Conservation (phyloP, 2,797 vertebrate species). For the Capromys pilorides region DNA sequence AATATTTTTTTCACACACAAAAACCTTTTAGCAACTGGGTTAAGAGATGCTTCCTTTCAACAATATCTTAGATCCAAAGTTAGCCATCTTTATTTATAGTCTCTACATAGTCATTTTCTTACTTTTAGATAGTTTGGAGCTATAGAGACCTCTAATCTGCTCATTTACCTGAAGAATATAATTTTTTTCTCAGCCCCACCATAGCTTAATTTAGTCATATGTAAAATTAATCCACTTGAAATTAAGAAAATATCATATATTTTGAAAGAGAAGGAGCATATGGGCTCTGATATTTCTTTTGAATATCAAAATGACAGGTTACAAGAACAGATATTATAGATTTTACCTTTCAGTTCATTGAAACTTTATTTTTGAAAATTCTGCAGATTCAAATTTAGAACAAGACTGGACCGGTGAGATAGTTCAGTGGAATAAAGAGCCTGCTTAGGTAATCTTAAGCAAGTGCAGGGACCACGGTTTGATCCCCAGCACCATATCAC, state of each 20-base stretch:
- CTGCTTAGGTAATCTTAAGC: no score
- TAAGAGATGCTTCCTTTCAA: slow-evolving; percentile 39
- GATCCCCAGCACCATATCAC: no score
- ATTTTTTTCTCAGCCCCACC: not conserved
- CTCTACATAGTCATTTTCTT: not conserved
- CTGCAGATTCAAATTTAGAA: not conserved
- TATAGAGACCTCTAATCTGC: not conserved
- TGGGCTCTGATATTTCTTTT: slow-evolving; percentile 3
- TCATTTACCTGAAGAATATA: slow-evolving; percentile 29
- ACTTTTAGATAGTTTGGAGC: not conserved
- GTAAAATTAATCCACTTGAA: slow-evolving; percentile 27
- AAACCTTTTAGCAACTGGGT: not conserved
- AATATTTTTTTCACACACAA: not conserved
- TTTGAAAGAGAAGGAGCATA: slow-evolving; percentile 44
- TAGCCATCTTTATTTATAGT: not conserved
- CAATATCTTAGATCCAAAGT: slow-evolving; percentile 47
- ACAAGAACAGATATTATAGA: not conserved
- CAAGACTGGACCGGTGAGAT: no score
- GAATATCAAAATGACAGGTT: not conserved
- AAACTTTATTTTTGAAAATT: slow-evolving; percentile 37
- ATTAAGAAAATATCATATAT: slow-evolving; percentile 29
- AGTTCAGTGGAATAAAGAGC: not conserved
- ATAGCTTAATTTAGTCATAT: not conserved
- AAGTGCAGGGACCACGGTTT: no score
- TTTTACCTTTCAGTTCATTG: slow-evolving; percentile 26